A percentile compares a stretch with the other conserved stretches of the same genome.
These are phyloP conservation scores for Narcine bancroftii DNA, from an alignment of 2,113 vertebrate genomes.

Conservation along the genomic window DNA sequence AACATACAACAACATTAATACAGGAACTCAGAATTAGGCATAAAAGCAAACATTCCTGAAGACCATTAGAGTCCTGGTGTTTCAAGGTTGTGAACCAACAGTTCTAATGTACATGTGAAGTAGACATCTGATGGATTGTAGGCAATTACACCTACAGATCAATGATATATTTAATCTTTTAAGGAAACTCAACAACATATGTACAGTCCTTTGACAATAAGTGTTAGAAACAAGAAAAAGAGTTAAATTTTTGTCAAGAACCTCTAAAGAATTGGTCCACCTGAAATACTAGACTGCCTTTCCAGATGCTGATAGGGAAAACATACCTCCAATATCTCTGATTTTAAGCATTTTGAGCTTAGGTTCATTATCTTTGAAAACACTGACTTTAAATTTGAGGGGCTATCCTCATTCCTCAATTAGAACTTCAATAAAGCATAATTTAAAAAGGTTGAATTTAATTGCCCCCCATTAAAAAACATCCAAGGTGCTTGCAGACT, in stretches of 20 bases:
- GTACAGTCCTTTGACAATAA: background rate
- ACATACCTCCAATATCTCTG: background rate
- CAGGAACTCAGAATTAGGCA: background rate
- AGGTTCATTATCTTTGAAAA: background rate
- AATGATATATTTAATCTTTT: background rate
- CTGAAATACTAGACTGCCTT: background rate
- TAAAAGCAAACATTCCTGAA: background rate
- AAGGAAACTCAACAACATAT: background rate
- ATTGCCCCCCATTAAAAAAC: background rate
- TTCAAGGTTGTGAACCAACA: background rate
- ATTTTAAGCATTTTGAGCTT: background rate
- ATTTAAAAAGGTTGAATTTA: background rate
- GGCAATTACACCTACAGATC: background rate
- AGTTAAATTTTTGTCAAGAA: background rate
- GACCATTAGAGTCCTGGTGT: background rate
- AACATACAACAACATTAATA: background rate
- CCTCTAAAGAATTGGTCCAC: background rate
- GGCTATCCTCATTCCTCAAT: background rate
- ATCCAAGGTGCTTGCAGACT: background rate
- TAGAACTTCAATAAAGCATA: background rate
- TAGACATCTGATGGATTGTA: background rate
- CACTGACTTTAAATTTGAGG: background rate
- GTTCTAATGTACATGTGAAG: background rate
- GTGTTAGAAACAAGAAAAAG: background rate
- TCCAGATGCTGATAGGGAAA: background rate